These are phyloP conservation scores for Amphipoea oculea DNA, from an alignment of 2,888 invertebrate genomes.

Conservation along the genomic window DNA sequence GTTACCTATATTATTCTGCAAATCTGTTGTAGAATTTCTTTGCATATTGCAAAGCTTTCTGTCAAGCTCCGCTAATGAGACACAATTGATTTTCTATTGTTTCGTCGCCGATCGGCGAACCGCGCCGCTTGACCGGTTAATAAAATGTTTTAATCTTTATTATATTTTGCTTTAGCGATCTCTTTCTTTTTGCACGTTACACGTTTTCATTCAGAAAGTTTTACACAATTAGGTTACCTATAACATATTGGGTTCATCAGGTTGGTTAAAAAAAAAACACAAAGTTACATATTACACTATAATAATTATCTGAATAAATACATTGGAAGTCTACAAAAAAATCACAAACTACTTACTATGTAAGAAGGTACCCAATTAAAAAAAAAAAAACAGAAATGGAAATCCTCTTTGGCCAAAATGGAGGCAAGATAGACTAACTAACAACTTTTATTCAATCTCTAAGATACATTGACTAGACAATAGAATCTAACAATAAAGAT, in stretches of 20 bases:
- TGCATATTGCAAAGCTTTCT: background rate
- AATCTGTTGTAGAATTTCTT: background rate
- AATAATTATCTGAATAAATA: slow-evolving; percentile 4
- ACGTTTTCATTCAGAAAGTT: background rate
- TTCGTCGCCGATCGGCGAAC: no score
- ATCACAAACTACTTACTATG: background rate
- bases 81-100: no score
- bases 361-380: background rate
- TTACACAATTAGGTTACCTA: background rate
- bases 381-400: background rate
- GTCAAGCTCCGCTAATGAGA: no score
- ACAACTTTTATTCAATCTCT: background rate
- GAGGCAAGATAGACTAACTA: background rate
- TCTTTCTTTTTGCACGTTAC: no score
- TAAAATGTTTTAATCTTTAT: background rate
- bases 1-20: background rate
- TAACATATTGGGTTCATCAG: background rate
- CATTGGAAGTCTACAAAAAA: background rate
- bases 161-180: background rate
- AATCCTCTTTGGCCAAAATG: slow-evolving; percentile 9
- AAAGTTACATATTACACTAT: background rate
- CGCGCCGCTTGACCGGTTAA: no score
- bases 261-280: background rate
- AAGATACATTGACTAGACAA: slow-evolving; percentile 3
- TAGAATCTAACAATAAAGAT: background rate